Base-by-base conservation (phyloP, 2,888 invertebrate genomes). In the Caenorhabditis plicata region DNA sequence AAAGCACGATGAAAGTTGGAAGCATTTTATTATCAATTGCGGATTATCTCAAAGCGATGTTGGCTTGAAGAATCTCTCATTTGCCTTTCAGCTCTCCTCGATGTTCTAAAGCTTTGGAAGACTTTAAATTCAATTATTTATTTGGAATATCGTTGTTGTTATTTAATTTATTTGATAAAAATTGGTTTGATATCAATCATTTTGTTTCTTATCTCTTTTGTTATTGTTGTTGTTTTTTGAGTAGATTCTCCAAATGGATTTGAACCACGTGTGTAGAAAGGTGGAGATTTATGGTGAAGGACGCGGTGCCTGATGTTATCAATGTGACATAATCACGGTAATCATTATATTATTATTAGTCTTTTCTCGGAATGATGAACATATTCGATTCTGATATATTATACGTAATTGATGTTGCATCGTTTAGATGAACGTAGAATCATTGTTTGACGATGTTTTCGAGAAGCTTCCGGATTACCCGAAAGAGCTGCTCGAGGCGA, bases 381-480 rank as follows among this genome's bases (percentile, higher is more conserved):
- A 9, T 27, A 27, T 27, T 27, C 13, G 7, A 27, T 27, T 27
- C 13, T 13, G 11, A 27, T 27, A 27, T 27, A n/a, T n/a, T n/a
- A n/a, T n/a, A n/a, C n/a, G n/a, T n/a, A n/a, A n/a, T n/a, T n/a
- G n/a, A n/a, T n/a, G n/a, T n/a, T n/a, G n/a, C n/a, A n/a, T n/a
- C n/a, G n/a, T 27, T 9, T 17, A 31, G 23, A 61, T 61, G 60
- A 35, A 50, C 9, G 22, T 54, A 8, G 22, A 32, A 0, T 36
- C 38, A 15, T 47, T 54, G 20, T 61, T 61, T 43, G 44, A 35
- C 17, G 71, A 71, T 31, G 66, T 64, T 13, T 76, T 76, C 52
- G 27, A 60, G 2, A 71, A 71, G 13, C 63, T 76, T 4, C 42
- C 51, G 13, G 60, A 62, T 5, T 67, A 57, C 50, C 74, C 76